Evolutionary conservation across 2,888 invertebrate genomes (phyloP).

Genomic region (Drepanosiphum platanoidis): DNA sequence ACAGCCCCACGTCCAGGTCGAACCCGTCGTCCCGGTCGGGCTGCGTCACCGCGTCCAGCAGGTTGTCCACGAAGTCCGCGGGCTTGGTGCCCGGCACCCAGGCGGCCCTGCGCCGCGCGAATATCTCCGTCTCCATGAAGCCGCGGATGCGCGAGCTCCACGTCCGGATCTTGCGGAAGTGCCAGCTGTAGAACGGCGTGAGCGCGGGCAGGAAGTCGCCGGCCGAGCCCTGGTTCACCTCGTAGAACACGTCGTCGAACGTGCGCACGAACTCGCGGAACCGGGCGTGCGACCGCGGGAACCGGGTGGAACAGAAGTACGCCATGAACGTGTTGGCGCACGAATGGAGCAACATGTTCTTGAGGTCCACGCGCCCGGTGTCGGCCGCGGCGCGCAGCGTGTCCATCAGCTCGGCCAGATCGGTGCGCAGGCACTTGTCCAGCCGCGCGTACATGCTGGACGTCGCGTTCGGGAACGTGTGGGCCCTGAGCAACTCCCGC

Average conservation of each 20-base stretch:
- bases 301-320: conserved; percentile 73
- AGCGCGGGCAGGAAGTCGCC: conserved; percentile 75
- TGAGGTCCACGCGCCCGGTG: conserved; percentile 65
- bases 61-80: conserved; percentile 72
- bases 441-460: conserved; percentile 69
- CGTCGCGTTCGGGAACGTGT: conserved; percentile 72
- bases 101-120: conserved; percentile 69
- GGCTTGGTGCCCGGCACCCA: conserved; percentile 66
- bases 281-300: conserved; percentile 68
- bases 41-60: conserved; percentile 71
- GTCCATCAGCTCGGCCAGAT: conserved; percentile 54
- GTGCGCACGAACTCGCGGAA: conserved; percentile 70
- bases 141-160: conserved; percentile 71
- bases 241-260: conserved; percentile 75
- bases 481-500: conserved; percentile 72
- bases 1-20: conserved; percentile 71
- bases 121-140: conserved; percentile 70
- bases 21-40: conserved; percentile 67
- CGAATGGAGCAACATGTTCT: conserved; percentile 69
- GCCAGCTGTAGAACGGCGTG: conserved; percentile 70
- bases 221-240: conserved; percentile 76
- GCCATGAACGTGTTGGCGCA: conserved; percentile 74
- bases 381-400: conserved; percentile 65
- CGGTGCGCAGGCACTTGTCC: conserved; percentile 62
- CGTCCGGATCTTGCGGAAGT: conserved; percentile 69